Percentiles rank a stretch among this genome's conserved stretches.
These are phyloP conservation scores for Saturnia japonica DNA, from an alignment of 2,888 invertebrate genomes.

Conservation along the genomic window DNA sequence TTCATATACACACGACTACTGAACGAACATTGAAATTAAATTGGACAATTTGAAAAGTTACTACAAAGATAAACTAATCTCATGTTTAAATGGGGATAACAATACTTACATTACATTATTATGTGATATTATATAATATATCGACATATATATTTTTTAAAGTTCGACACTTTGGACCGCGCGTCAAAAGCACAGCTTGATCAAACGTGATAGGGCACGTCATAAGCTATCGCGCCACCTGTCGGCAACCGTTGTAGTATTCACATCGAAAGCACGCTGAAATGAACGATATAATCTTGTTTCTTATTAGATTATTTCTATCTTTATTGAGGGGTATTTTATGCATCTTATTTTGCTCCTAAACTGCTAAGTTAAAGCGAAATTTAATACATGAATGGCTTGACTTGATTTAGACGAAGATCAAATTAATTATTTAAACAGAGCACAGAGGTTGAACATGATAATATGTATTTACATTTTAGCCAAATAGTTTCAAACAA, in stretches of 20 bases:
- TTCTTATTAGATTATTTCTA: neutral
- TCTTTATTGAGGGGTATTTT: neutral
- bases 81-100: too few species aligned
- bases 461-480: neutral
- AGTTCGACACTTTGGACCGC: slow-evolving; percentile 29
- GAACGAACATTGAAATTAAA: too few species aligned
- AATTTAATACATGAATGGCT: too few species aligned
- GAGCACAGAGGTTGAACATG: neutral
- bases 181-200: slow-evolving; percentile 57
- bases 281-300: slow-evolving; percentile 1
- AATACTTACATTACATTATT: too few species aligned
- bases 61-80: too few species aligned
- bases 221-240: slow-evolving; percentile 49
- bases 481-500: too few species aligned
- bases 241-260: slow-evolving; percentile 10
- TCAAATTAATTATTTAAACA: too few species aligned
- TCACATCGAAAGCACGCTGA: neutral
- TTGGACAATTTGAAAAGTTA: too few species aligned
- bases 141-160: neutral
- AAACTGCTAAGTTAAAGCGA: too few species aligned
- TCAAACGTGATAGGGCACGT: slow-evolving; percentile 68
- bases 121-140: neutral
- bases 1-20: too few species aligned
- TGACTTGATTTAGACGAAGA: too few species aligned
- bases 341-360: neutral